phyloP scores from a whole-genome alignment of 92 coral and sea anemone species.

The Bergia puertoricense region DNA sequence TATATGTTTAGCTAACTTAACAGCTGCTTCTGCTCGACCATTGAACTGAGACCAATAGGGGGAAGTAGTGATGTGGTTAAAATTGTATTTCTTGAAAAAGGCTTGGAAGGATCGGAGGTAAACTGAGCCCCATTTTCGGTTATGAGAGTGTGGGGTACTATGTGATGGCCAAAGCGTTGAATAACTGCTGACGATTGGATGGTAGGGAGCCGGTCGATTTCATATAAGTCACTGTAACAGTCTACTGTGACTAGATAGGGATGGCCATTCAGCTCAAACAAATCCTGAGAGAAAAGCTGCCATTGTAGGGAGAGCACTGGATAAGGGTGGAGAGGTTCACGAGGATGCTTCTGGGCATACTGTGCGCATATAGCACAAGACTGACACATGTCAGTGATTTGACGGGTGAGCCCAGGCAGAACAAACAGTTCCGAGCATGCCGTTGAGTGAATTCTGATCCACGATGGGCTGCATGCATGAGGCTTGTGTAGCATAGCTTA shows the following conservation, averaged over 20 bases:
- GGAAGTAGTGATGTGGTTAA: too few relatives aligned
- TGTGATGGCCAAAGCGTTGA: background rate
- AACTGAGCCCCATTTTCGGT: background rate
- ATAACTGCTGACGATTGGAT: background rate
- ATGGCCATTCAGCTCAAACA: background rate
- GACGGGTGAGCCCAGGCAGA: too few relatives aligned
- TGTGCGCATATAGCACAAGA: too few relatives aligned
- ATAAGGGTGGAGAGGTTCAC: too few relatives aligned
- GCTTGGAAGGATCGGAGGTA: background rate
- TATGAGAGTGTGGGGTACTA: too few relatives aligned
- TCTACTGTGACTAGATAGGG: background rate
- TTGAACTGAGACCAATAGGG: too few relatives aligned
- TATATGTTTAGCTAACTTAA: too few relatives aligned
- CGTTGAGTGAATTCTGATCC: background rate
- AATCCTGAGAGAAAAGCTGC: background rate
- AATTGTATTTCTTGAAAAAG: background rate
- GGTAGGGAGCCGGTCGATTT: background rate
- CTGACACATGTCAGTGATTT: too few relatives aligned
- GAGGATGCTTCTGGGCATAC: too few relatives aligned
- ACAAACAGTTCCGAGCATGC: too few relatives aligned
- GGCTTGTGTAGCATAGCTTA: background rate
- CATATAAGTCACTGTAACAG: background rate
- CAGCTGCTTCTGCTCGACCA: too few relatives aligned
- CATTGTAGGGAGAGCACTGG: background rate
- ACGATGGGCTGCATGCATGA: constrained; percentile 2